Conservation (phyloP, 2,888 invertebrate genomes). For the Pammene fasciana region DNA sequence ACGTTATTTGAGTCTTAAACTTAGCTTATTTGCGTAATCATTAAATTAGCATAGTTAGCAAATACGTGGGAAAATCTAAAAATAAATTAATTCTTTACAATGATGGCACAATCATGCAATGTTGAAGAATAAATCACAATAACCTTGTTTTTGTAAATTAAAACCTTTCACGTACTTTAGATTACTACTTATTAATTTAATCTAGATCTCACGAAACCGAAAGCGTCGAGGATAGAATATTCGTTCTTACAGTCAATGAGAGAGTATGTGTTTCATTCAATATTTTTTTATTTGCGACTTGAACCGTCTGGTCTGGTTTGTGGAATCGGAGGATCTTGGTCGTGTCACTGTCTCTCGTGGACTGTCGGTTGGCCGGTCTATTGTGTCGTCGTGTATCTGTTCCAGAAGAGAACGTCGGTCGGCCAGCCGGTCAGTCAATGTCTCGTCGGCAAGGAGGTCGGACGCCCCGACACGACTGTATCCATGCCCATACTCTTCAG, state of each 20-base stretch:
- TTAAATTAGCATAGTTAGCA: slow-evolving; percentile 3
- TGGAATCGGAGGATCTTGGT: no score
- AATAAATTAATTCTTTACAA: slow-evolving; percentile 20
- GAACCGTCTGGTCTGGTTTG: no score
- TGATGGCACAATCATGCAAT: slow-evolving; percentile 18
- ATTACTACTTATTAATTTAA: neutral
- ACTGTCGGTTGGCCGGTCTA: no score
- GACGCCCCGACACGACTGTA: no score
- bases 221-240: neutral
- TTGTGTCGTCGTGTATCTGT: no score
- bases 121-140: slow-evolving; percentile 4
- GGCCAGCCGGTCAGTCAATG: no score
- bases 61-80: slow-evolving; percentile 29
- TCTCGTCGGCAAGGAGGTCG: no score
- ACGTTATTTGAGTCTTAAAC: slow-evolving; percentile 26
- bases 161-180: neutral
- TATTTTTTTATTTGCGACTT: no score
- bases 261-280: no score
- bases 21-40: slow-evolving; percentile 28
- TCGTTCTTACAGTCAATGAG: neutral
- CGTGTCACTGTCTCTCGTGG: no score
- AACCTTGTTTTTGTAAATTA: slow-evolving; percentile 8
- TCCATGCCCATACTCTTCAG: no score
- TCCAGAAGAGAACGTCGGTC: no score
- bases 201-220: neutral